Percentiles rank a stretch among this genome's conserved stretches.
These are phyloP conservation scores for Dryobotodes eremita DNA, from an alignment of 2,888 invertebrate genomes.

Conservation along the genomic window DNA sequence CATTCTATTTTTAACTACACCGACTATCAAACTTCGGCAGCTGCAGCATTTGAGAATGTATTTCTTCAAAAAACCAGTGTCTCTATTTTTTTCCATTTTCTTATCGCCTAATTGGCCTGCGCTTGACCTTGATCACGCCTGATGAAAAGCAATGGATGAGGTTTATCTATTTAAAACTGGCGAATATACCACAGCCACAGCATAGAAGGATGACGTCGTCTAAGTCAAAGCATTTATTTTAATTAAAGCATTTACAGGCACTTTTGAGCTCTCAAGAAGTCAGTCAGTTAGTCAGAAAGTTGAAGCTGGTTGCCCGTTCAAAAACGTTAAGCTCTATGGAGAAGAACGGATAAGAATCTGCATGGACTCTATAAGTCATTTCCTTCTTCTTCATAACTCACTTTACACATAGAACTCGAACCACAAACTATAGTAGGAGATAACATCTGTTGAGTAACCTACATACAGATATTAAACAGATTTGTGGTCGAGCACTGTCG, in stretches of 20 bases:
- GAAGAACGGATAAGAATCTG: not conserved
- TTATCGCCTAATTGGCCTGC: no score
- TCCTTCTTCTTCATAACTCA: not conserved
- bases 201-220: not conserved
- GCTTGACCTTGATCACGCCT: no score
- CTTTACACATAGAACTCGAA: constrained; percentile 4
- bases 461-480: constrained; percentile 46
- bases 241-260: not conserved
- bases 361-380: not conserved
- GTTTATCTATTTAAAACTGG: not conserved
- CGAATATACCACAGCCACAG: not conserved
- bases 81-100: no score
- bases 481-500: constrained; percentile 41
- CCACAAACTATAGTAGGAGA: constrained; percentile 27
- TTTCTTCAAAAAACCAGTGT: not conserved
- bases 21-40: not conserved
- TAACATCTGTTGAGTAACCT: constrained; percentile 39
- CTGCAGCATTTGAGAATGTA: not conserved
- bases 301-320: not conserved
- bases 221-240: not conserved
- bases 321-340: not conserved
- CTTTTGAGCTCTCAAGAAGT: not conserved
- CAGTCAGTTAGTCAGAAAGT: not conserved
- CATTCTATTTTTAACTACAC: not conserved
- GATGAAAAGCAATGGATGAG: no score